phyloP scores from a whole-genome alignment of 2,888 invertebrate genomes.

The Caenorhabditis imperialis region DNA sequence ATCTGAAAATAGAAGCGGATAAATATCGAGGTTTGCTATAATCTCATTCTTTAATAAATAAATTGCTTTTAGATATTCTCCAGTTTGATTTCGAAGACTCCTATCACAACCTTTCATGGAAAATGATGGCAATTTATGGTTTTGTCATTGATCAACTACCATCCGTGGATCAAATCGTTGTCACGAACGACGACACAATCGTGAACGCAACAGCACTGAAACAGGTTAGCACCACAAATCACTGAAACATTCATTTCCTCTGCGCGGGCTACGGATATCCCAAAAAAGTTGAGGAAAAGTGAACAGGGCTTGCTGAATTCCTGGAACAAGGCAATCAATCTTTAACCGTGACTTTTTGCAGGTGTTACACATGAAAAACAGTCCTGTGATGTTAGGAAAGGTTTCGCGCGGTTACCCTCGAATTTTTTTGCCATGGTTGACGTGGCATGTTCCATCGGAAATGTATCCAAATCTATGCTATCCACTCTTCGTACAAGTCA shows the following conservation, averaged over 20 bases:
- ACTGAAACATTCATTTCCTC: conserved; percentile 6
- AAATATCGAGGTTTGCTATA: conserved; percentile 49
- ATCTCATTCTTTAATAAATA: background rate
- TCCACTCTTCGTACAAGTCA: conserved; percentile 75
- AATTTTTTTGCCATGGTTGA: conserved; percentile 76
- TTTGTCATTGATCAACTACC: conserved; percentile 66
- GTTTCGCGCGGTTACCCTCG: conserved; percentile 77
- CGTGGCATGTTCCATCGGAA: conserved; percentile 74
- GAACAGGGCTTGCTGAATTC: background rate
- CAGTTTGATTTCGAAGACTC: conserved; percentile 77
- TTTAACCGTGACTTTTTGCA: conserved; percentile 25
- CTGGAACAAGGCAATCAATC: background rate
- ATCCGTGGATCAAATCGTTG: conserved; percentile 65
- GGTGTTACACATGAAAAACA: conserved; percentile 48
- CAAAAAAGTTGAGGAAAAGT: conserved; percentile 1
- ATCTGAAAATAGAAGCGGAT: conserved; percentile 55
- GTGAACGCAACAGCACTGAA: conserved; percentile 74
- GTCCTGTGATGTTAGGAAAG: conserved; percentile 72
- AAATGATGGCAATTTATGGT: conserved; percentile 77
- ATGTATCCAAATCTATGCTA: conserved; percentile 76
- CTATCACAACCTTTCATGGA: conserved; percentile 75
- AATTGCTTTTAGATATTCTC: conserved; percentile 69
- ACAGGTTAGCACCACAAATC: conserved; percentile 53
- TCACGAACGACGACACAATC: conserved; percentile 75
- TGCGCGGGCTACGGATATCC: background rate